A percentile compares a stretch with the other conserved stretches of the same genome.
Conservation (phyloP, 2,113 vertebrate species). For the Chitala chitala region DNA sequence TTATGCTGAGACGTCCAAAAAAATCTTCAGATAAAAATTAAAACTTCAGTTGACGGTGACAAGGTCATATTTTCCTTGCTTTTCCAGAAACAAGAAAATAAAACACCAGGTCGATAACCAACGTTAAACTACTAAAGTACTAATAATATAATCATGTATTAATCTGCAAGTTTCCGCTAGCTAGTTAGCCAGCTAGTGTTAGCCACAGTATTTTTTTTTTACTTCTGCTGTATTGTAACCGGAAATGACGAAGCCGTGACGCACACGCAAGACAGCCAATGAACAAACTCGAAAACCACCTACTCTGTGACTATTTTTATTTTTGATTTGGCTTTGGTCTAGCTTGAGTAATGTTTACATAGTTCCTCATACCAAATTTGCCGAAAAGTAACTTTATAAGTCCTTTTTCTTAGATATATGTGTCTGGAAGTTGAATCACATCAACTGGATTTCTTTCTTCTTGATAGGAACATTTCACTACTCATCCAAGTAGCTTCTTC, state of each 20-base stretch:
- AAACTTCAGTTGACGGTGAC: background rate
- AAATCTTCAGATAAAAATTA: slow-evolving; percentile 8
- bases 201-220: slow-evolving; percentile 46
- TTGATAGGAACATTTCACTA: no score
- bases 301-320: slow-evolving; percentile 10
- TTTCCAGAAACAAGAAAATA: background rate
- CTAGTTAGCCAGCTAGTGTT: slow-evolving; percentile 49
- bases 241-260: slow-evolving; percentile 49
- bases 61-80: background rate
- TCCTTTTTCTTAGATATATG: background rate
- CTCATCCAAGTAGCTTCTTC: no score
- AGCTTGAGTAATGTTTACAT: background rate
- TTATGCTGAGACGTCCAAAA: background rate
- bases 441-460: background rate
- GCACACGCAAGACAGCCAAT: background rate
- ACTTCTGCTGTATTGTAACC: slow-evolving; percentile 44
- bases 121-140: background rate
- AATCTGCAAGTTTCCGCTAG: slow-evolving; percentile 11
- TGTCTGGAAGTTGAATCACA: background rate
- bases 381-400: background rate
- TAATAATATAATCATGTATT: background rate
- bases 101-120: background rate
- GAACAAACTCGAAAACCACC: background rate
- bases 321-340: background rate
- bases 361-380: background rate